Base-by-base conservation (phyloP, 53 echinoderm and acorn worm species). In the Holothuria leucospilota region DNA sequence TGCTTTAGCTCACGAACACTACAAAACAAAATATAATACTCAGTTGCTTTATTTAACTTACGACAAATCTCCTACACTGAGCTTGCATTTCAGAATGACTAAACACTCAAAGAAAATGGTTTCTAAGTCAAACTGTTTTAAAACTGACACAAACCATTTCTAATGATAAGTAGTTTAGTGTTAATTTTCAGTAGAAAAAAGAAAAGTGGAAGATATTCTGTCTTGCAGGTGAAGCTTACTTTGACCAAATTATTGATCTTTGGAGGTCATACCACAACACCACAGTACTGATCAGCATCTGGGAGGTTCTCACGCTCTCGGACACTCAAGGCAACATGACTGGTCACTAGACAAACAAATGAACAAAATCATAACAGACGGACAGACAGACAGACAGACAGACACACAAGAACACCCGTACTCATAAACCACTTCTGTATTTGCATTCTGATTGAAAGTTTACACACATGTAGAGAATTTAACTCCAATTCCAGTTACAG, bases 151-250 rank as follows among this genome's bases (percentile, higher is more conserved):
- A 49, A 14, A 51, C 18, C 75, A 75, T 49, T 42, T 72, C 26
- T 14, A 75, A 75, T 52, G 75, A 75, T 52, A 52, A 23, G 46
- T 11, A 46, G 13, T 49, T 25, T 75, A 40, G 24, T 51, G 6
- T 42, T 70, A 70, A 56, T 56, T 56, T 70, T 75, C 52, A 51
- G 75, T 75, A 75, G 75, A 75, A 75, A 75, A 75, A 75, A 49
- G 56, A 56, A 56, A 46, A 75, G 26, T 75, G 75, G 75, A 75
- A 75, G 75, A 75, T 75, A 51, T 75, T 51, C 56, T 51, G 75
- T 75, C 40, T 75, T 51, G 52, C 75, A 75, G 75, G 75, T 46
- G 75, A 75, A 52, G 51, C n/a, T 24, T 49, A 13, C 40, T 39
- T 15, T 71, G 38, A 39, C 56, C 56, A 46, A 46, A 46, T 18